Base-by-base conservation (phyloP, 2,888 invertebrate species). In the Stegana nigrithorax region DNA sequence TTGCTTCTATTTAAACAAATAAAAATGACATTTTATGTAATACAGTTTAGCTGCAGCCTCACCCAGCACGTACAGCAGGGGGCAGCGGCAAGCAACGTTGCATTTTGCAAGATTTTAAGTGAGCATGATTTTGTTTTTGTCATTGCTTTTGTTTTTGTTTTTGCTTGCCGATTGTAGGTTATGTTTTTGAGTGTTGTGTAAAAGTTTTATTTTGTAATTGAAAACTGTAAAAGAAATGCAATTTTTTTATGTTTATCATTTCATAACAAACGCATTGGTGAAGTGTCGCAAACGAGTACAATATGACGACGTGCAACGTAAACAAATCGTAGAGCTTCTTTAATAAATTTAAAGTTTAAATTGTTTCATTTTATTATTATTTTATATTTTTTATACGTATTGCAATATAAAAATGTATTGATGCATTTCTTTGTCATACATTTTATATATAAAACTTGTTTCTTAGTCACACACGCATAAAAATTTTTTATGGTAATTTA, bases 181-280 rank as follows among this genome's bases (percentile, higher is more conserved):
- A 76, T 78, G 78, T 68, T 63, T 80, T 74, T 78, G 78, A n/a
- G n/a, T 80, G 80, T 76, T 76, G 80, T 80, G 80, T 76, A 76
- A 76, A 76, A 69, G 67, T 69, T 62, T 42, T 66, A 45, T 55
- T 56, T 62, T 65, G 21, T 44, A 42, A 60, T 62, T 53, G 19
- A 45, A n/a, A n/a, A n/a, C n/a, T n/a, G n/a, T 45, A 23, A 45
- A 23, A 45, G 12, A 65, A 59, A 60, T 57, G 26, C 56, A 60
- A 63, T 62, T 44, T 44, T 58, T 53, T 14, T 19, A 32, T 12
- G n/a, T 39, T 39, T 39, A 6, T 53, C 23, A 29, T 53, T 17
- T 27, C 32, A 4, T 12, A 36, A 12, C 25, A 21, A 27, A 53
- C n/a, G n/a, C n/a, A n/a, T n/a, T n/a, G n/a, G n/a, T n/a, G n/a